Conservation (phyloP, 2,797 vertebrate genomes). For the Sebastes iracundus region DNA sequence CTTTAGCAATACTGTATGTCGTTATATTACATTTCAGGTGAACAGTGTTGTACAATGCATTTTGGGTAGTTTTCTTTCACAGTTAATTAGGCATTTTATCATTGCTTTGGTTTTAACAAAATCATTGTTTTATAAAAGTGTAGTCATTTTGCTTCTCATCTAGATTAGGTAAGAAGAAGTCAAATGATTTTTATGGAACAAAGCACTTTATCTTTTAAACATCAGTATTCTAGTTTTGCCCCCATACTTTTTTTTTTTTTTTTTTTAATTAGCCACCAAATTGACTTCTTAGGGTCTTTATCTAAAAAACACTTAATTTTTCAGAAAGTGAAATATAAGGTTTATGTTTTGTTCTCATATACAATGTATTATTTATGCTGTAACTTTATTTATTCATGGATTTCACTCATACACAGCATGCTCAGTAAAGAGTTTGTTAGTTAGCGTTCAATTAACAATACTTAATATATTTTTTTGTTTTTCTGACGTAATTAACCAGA, state of each 20-base stretch:
- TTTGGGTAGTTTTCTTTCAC: slow-evolving; percentile 38
- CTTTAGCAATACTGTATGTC: slow-evolving; percentile 56
- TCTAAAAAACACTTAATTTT: slow-evolving; percentile 16
- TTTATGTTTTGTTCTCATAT: slow-evolving; percentile 64
- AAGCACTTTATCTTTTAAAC: slow-evolving; percentile 85
- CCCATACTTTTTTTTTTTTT: slow-evolving; percentile 2
- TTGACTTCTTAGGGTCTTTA: slow-evolving; percentile 20
- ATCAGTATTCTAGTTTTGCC: slow-evolving; percentile 77
- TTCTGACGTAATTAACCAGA: slow-evolving; percentile 20
- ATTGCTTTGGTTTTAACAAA: slow-evolving; percentile 47
- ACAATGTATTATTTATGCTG: slow-evolving; percentile 75
- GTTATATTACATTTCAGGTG: slow-evolving; percentile 51
- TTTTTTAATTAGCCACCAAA: slow-evolving; percentile 26
- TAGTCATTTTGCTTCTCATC: slow-evolving; percentile 45
- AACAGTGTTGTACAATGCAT: slow-evolving; percentile 51
- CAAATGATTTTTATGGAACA: slow-evolving; percentile 65
- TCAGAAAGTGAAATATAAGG: slow-evolving; percentile 49
- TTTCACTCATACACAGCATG: slow-evolving; percentile 61
- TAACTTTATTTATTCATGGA: slow-evolving; percentile 83
- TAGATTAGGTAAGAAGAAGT: slow-evolving; percentile 52
- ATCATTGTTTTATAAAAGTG: slow-evolving; percentile 39
- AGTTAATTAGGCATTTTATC: slow-evolving; percentile 28
- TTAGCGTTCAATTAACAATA: slow-evolving; percentile 33
- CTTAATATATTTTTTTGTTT: slow-evolving; percentile 2
- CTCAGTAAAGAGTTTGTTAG: slow-evolving; percentile 48